These are phyloP conservation scores for Oncorhynchus tshawytscha DNA, from an alignment of 2,113 vertebrate species.

Conservation along the genomic window DNA sequence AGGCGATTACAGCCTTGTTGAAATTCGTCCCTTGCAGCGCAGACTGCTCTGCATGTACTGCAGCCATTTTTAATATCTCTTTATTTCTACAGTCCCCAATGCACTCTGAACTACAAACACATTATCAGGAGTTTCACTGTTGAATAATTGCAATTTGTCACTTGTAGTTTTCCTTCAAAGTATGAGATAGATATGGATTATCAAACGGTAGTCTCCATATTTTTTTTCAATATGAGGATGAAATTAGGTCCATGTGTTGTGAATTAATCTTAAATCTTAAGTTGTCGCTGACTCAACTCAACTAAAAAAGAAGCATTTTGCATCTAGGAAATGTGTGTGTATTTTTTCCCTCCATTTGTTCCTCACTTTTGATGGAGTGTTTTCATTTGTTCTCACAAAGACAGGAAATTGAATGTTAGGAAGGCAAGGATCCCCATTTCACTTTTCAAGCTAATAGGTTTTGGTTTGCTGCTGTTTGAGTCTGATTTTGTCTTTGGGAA, in stretches of 20 bases:
- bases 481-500: background rate
- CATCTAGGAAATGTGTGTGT: too few species aligned
- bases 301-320: too few species aligned
- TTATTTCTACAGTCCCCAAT: background rate
- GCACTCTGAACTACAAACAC: background rate
- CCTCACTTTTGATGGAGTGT: background rate
- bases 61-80: background rate
- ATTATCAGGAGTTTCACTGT: background rate
- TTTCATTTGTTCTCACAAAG: background rate
- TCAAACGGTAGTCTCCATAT: too few species aligned
- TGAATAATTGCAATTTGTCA: background rate
- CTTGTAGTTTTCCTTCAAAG: too few species aligned
- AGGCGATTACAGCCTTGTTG: conserved; percentile 30
- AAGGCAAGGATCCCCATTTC: background rate
- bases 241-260: too few species aligned
- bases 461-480: background rate
- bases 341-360: too few species aligned
- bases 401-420: background rate
- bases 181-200: too few species aligned
- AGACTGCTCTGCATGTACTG: background rate
- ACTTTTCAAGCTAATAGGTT: background rate
- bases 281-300: too few species aligned
- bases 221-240: too few species aligned
- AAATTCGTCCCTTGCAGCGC: conserved; percentile 29
- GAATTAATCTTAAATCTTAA: too few species aligned